A percentile compares a stretch with the other conserved stretches of the same genome.
Evolutionary conservation across 1,140 invertebrate species (phyloP).

Genomic region (Drosophila repleta): DNA sequence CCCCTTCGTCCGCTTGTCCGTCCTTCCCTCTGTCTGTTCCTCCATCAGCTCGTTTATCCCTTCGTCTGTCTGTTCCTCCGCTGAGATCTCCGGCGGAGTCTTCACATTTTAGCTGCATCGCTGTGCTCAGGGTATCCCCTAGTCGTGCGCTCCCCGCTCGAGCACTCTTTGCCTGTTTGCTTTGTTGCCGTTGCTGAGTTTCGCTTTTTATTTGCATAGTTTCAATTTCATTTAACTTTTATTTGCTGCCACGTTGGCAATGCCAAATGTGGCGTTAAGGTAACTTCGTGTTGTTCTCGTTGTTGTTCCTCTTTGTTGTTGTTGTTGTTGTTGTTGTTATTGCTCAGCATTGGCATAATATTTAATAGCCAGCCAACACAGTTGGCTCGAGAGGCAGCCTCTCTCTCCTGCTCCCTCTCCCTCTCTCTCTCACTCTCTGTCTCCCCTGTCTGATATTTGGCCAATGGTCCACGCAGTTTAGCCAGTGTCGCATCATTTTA

Average conservation of each 20-base stretch:
- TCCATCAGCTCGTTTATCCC: no score
- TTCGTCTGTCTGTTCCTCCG: no score
- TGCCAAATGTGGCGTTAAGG: constrained; percentile 41
- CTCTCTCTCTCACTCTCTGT: no score
- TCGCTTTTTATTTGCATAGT: constrained; percentile 42
- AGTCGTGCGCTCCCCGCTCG: no score
- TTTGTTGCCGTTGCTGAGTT: constrained; percentile 5
- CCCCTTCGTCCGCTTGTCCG: no score
- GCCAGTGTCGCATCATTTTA: constrained; percentile 67
- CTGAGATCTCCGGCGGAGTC: no score
- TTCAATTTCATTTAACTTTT: constrained; percentile 72
- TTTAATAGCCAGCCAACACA: constrained; percentile 59
- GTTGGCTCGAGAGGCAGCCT: neutral
- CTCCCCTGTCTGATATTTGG: no score
- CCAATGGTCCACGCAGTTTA: constrained; percentile 50
- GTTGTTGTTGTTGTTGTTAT: constrained; percentile 13
- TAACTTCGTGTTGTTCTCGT: constrained; percentile 12
- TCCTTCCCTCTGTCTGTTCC: no score
- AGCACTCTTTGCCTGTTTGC: neutral
- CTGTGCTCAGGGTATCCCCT: no score
- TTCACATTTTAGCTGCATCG: no score
- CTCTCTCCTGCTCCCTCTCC: no score
- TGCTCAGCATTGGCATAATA: constrained; percentile 69
- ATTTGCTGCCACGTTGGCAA: constrained; percentile 58
- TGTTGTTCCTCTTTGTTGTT: neutral